A percentile compares a stretch with the other conserved stretches of the same genome.
Evolutionary conservation across 2,888 invertebrate genomes (phyloP).

Genomic region (Tetropium fuscum): DNA sequence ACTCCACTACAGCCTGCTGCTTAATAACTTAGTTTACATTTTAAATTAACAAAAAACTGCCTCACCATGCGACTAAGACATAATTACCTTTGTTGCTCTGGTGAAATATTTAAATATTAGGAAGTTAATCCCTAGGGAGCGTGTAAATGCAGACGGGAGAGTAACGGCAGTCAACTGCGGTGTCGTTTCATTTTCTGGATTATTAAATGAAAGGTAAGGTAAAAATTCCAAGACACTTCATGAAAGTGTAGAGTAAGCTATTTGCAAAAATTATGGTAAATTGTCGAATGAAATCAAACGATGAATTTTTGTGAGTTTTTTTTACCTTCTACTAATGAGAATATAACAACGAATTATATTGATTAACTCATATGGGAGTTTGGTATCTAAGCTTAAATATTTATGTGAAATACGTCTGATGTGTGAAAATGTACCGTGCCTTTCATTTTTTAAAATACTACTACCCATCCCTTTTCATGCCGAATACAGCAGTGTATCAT

Average conservation of each 20-base stretch:
- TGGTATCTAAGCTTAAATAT: no score
- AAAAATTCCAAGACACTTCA: conserved; percentile 12
- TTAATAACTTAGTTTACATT: conserved; percentile 53
- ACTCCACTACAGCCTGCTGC: conserved; percentile 42
- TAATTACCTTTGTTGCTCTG: conserved; percentile 36
- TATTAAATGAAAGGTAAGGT: conserved; percentile 13
- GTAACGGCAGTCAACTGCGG: conserved; percentile 1
- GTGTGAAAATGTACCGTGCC: no score
- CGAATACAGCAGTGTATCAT: no score
- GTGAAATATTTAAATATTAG: conserved; percentile 30
- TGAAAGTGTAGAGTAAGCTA: conserved; percentile 18
- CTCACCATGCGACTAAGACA: conserved; percentile 28
- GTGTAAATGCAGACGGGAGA: no score
- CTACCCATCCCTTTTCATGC: neutral
- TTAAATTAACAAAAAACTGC: conserved; percentile 47
- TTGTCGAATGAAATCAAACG: neutral
- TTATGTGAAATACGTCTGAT: no score
- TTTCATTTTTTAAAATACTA: no score
- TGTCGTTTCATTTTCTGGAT: conserved; percentile 12
- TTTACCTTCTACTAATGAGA: no score
- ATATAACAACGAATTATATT: no score
- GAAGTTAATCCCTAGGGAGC: conserved; percentile 14
- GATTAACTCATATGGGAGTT: no score
- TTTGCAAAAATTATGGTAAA: neutral
- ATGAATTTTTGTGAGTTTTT: neutral